phyloP scores from a whole-genome alignment of 2,113 vertebrate genomes.

The Hippocampus guttulatus region DNA sequence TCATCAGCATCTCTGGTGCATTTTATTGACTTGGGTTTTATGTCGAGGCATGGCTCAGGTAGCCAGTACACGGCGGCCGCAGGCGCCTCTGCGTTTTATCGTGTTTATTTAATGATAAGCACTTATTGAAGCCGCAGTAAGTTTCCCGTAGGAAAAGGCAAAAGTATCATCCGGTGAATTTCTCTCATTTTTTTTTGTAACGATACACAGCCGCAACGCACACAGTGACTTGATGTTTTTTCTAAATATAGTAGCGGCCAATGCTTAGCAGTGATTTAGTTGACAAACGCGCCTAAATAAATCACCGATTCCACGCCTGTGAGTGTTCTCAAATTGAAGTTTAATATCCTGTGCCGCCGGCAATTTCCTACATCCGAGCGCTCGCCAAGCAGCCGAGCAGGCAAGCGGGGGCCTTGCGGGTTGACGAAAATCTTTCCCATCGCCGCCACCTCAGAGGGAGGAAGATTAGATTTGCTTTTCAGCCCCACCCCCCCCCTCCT shows the following conservation, averaged over 20 bases:
- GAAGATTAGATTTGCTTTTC: slow-evolving; percentile 72
- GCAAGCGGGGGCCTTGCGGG: slow-evolving; percentile 35
- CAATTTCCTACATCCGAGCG: slow-evolving; percentile 63
- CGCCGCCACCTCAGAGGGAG: slow-evolving; percentile 59
- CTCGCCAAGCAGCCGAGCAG: slow-evolving; percentile 34
- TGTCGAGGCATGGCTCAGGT: neutral
- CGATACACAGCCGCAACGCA: neutral
- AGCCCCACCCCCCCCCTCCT: slow-evolving; percentile 5
- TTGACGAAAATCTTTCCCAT: slow-evolving; percentile 56
- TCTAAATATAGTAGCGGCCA: slow-evolving; percentile 52
- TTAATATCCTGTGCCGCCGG: slow-evolving; percentile 66
- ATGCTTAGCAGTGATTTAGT: slow-evolving; percentile 57
- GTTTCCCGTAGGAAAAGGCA: neutral
- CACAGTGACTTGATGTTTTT: slow-evolving; percentile 31
- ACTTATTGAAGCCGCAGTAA: neutral
- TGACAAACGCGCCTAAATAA: slow-evolving; percentile 63
- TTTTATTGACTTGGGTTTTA: neutral
- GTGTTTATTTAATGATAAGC: neutral
- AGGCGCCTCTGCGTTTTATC: neutral
- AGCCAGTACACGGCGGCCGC: neutral
- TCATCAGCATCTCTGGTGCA: neutral
- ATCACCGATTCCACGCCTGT: slow-evolving; percentile 63
- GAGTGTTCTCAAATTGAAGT: slow-evolving; percentile 65
- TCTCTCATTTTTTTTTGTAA: neutral
- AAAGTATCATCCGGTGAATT: too few relatives aligned